Evolutionary conservation across 1,140 invertebrate genomes (phyloP).

Genomic region (Brachionus rubens): DNA sequence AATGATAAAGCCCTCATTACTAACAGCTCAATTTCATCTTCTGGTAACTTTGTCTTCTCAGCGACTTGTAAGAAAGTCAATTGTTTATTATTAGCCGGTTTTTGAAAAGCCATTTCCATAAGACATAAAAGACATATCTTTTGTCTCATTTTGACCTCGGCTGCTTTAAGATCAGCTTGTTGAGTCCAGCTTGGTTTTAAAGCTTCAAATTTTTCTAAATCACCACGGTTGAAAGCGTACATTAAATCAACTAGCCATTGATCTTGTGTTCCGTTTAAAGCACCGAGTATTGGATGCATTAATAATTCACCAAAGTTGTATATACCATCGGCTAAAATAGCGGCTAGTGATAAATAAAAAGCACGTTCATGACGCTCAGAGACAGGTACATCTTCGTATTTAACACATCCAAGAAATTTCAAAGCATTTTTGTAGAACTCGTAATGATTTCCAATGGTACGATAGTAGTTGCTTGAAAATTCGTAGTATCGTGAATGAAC

Average conservation of each 20-base stretch:
- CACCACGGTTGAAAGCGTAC: conserved; percentile 85
- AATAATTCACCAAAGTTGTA: conserved; percentile 96
- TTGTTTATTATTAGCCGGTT: conserved; percentile 69
- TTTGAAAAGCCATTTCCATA: conserved; percentile 82
- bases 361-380: conserved; percentile 76
- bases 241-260: conserved; percentile 85
- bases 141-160: conserved; percentile 77
- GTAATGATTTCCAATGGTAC: conserved; percentile 78
- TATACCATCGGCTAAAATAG: conserved; percentile 86
- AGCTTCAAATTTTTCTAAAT: conserved; percentile 79
- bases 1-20: conserved; percentile 98
- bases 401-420: conserved; percentile 72
- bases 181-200: conserved; percentile 74
- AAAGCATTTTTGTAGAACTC: conserved; percentile 91
- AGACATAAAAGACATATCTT: conserved; percentile 91
- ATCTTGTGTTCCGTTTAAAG: conserved; percentile 75
- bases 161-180: conserved; percentile 76
- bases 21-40: conserved; percentile 81
- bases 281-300: conserved; percentile 86
- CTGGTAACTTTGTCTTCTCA: conserved; percentile 73
- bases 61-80: conserved; percentile 88
- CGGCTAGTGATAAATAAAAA: conserved; percentile 85
- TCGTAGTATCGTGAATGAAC: conserved; percentile 94
- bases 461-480: conserved; percentile 84
- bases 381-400: conserved; percentile 57